Evolutionary conservation across 2,113 vertebrate genomes (phyloP).

Genomic region (Muntiacus reevesi): DNA sequence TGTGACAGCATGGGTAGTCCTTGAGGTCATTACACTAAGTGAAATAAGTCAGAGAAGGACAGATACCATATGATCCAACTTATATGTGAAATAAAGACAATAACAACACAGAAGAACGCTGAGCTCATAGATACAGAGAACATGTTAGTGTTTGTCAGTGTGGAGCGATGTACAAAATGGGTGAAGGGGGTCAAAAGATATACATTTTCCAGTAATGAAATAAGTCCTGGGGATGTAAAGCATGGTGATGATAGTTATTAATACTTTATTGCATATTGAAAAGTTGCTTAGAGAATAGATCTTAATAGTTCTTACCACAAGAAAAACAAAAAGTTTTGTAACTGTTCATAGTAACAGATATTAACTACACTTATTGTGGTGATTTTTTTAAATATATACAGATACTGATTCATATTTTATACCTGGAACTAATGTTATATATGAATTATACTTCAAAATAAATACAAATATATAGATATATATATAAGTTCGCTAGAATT

Average conservation of each 20-base stretch:
- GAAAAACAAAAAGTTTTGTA: not conserved
- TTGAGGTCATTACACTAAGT: not conserved
- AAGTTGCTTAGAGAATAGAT: not conserved
- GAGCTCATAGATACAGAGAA: not conserved
- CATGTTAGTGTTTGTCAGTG: not conserved
- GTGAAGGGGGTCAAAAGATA: not conserved
- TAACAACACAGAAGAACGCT: not conserved
- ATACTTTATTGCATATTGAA: not conserved
- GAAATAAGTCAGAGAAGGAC: not conserved
- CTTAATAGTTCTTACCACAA: not conserved
- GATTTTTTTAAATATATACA: not conserved
- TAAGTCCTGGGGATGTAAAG: not conserved
- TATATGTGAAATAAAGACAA: not conserved
- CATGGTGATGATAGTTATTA: not conserved
- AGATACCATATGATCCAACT: not conserved
- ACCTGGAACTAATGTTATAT: not conserved
- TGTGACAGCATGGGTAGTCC: not conserved
- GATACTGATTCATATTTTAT: not conserved
- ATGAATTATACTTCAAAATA: not conserved
- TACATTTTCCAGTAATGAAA: not conserved
- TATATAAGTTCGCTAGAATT: not conserved
- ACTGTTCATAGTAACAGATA: not conserved
- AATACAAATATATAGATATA: not conserved
- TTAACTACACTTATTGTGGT: not conserved
- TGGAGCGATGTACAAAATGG: not conserved